These are phyloP conservation scores for Pygathrix nemaeus DNA, from an alignment of 2,113 vertebrate species.

Conservation along the genomic window DNA sequence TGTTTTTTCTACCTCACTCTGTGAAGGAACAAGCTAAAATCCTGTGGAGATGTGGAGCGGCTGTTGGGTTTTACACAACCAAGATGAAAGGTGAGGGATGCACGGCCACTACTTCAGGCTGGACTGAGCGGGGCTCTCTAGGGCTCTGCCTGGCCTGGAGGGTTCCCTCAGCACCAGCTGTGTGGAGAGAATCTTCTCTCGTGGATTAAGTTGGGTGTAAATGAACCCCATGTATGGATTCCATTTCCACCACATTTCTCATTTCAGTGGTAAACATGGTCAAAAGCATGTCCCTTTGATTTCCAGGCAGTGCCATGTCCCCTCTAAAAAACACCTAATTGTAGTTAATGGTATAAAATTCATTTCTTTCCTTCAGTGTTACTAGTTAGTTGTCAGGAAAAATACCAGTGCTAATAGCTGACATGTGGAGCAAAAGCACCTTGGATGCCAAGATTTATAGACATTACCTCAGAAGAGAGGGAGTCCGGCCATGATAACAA, in stretches of 20 bases:
- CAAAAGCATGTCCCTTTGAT: neutral
- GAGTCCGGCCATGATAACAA: neutral
- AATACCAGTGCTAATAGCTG: slow-evolving; percentile 8
- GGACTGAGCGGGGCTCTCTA: too few species aligned
- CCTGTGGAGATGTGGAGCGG: slow-evolving; percentile 90
- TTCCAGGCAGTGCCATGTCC: neutral
- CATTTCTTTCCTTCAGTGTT: neutral
- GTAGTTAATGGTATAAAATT: neutral
- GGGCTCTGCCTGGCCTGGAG: neutral
- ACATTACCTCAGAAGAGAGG: slow-evolving; percentile 51
- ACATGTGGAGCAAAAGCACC: neutral
- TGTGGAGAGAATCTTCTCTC: neutral
- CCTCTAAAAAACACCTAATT: neutral
- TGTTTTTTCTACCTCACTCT: slow-evolving; percentile 91
- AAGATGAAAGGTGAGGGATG: slow-evolving; percentile 91
- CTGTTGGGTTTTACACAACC: slow-evolving; percentile 92
- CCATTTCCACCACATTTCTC: neutral
- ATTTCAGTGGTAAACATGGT: neutral
- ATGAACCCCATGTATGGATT: neutral
- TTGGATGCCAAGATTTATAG: slow-evolving; percentile 28
- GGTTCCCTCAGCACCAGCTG: accelerated
- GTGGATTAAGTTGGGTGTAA: neutral
- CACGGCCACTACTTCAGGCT: accelerated
- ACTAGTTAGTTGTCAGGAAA: slow-evolving; percentile 30
- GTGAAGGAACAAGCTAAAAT: slow-evolving; percentile 90